phyloP scores from a whole-genome alignment of 1,140 invertebrate genomes.

The Venturia canescens region DNA sequence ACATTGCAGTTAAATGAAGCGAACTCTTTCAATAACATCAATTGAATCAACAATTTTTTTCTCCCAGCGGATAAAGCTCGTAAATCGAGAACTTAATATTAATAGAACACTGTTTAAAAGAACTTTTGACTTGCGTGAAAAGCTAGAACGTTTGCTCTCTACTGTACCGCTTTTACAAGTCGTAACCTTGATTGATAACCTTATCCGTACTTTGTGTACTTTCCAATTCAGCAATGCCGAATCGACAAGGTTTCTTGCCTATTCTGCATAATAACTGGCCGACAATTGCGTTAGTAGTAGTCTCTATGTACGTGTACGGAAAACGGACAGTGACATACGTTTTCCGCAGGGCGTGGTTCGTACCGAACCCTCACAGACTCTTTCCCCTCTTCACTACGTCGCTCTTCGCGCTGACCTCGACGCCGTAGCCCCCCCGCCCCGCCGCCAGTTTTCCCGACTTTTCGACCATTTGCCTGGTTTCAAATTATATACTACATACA shows the following conservation, averaged over 20 bases:
- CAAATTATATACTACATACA: slow-evolving; percentile 20
- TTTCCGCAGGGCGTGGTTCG: slow-evolving; percentile 36
- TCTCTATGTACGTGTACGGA: not conserved
- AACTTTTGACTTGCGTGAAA: too few species aligned
- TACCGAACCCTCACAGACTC: slow-evolving; percentile 15
- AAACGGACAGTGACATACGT: slow-evolving; percentile 31
- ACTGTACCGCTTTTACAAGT: too few species aligned
- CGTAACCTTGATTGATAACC: not conserved
- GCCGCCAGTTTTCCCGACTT: slow-evolving; percentile 19
- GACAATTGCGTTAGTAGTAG: slow-evolving; percentile 1
- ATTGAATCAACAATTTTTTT: too few species aligned
- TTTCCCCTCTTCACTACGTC: slow-evolving; percentile 14
- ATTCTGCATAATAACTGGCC: slow-evolving; percentile 18
- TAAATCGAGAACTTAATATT: too few species aligned
- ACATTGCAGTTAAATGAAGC: too few species aligned
- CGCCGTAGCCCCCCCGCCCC: too few species aligned
- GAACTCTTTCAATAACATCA: too few species aligned
- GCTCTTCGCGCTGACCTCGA: slow-evolving; percentile 29
- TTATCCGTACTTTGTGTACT: not conserved
- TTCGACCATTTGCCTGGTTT: slow-evolving; percentile 38
- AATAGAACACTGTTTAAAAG: too few species aligned
- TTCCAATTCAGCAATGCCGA: not conserved
- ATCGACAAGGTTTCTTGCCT: not conserved
- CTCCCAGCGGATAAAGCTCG: too few species aligned
- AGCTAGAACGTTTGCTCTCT: too few species aligned